Percentiles rank a stretch among this genome's conserved stretches.
Conservation (phyloP, 2,113 vertebrate species). For the Malurus elegans region DNA sequence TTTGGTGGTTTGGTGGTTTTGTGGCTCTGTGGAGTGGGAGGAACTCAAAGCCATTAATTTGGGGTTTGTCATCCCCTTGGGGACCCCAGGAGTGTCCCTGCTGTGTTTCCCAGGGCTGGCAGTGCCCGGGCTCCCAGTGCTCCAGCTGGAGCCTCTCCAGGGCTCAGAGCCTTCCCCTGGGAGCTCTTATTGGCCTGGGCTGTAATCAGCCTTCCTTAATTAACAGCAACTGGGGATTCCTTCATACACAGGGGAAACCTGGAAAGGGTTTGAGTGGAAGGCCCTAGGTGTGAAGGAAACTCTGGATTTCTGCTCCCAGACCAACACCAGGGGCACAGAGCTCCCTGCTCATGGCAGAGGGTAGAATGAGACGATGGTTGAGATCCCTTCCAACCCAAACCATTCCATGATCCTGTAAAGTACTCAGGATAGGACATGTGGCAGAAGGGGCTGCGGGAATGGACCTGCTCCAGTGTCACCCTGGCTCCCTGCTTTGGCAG, state of each 20-base stretch:
- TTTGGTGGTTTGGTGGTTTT: neutral
- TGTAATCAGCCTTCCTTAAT: neutral
- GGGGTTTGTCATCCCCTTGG: neutral
- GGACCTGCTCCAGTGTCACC: neutral
- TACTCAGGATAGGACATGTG: rapidly evolving
- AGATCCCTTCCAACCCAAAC: neutral
- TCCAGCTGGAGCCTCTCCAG: neutral
- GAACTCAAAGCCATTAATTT: neutral
- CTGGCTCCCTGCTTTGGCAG: neutral
- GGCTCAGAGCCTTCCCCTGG: neutral
- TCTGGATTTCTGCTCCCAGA: neutral
- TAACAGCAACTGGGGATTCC: neutral
- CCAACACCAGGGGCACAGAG: neutral
- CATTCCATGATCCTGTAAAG: neutral
- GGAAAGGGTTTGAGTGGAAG: neutral
- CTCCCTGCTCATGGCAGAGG: neutral
- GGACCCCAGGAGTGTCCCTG: neutral
- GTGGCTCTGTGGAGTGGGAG: neutral
- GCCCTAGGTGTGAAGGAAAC: neutral
- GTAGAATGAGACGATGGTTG: neutral
- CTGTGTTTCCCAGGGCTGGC: neutral
- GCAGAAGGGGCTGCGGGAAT: neutral
- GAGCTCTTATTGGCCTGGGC: neutral
- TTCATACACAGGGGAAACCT: rapidly evolving
- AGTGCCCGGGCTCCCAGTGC: neutral